These are phyloP conservation scores for Sebastes trivittatus DNA, from an alignment of 2,797 vertebrate species.

Conservation along the genomic window DNA sequence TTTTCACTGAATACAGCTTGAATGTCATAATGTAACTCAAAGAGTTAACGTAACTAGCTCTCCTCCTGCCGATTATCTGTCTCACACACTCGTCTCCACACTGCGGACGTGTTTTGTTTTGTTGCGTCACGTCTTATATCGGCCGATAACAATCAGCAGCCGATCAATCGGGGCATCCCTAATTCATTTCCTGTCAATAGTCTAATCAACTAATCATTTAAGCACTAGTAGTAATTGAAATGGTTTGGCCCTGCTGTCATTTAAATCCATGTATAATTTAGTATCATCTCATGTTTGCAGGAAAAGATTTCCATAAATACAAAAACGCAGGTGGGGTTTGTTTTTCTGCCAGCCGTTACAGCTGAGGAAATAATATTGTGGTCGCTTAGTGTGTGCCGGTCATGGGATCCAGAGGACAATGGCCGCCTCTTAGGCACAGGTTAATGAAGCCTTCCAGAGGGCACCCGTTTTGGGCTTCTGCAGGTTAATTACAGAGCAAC, in stretches of 20 bases:
- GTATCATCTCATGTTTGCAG: neutral
- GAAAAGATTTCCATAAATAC: neutral
- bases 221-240: neutral
- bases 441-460: slow-evolving; percentile 75
- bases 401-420: slow-evolving; percentile 55
- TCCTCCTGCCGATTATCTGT: too few relatives aligned
- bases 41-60: too few relatives aligned
- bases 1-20: too few relatives aligned
- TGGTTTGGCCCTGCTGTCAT: neutral
- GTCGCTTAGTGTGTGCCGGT: slow-evolving; percentile 23
- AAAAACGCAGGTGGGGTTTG: neutral
- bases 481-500: slow-evolving; percentile 76
- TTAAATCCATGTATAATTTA: neutral
- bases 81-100: too few relatives aligned
- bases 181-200: neutral
- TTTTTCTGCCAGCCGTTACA: neutral
- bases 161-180: neutral
- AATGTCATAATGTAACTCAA: too few relatives aligned
- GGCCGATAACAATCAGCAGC: too few relatives aligned
- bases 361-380: slow-evolving; percentile 6
- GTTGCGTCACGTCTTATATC: too few relatives aligned
- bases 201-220: neutral
- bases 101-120: too few relatives aligned
- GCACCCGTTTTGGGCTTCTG: slow-evolving; percentile 37
- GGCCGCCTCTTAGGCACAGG: slow-evolving; percentile 57